Evolutionary conservation across 2,797 vertebrate genomes (phyloP).

Genomic region (Bovichtus diacanthus): DNA sequence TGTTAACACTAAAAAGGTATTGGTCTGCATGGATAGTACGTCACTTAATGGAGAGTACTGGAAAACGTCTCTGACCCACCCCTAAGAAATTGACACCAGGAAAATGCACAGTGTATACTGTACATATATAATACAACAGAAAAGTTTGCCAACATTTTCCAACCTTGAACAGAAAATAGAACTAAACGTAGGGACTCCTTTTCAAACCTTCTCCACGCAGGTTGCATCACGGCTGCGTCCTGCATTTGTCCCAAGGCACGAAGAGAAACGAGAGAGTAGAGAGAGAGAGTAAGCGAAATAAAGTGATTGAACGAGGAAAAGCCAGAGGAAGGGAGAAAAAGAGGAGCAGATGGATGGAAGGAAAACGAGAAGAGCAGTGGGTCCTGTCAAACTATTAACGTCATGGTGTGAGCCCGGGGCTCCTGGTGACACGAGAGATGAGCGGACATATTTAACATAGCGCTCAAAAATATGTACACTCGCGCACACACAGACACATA

Average conservation of each 20-base stretch:
- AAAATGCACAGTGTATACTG: background rate
- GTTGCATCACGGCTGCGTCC: background rate
- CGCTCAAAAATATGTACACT: constrained; percentile 6
- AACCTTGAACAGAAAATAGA: background rate
- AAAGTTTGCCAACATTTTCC: background rate
- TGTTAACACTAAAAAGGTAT: background rate
- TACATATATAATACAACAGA: background rate
- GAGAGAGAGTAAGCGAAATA: background rate
- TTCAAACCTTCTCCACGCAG: background rate
- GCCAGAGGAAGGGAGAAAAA: constrained; percentile 32
- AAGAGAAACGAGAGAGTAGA: background rate
- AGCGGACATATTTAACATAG: constrained; percentile 62
- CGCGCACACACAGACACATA: constrained; percentile 1
- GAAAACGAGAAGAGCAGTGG: constrained; percentile 57
- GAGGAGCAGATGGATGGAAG: constrained; percentile 59
- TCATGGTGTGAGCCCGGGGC: constrained; percentile 70
- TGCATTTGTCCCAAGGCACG: constrained; percentile 28
- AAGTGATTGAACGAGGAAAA: background rate
- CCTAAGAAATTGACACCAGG: background rate
- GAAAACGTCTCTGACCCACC: background rate
- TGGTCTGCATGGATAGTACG: background rate
- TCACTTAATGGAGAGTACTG: background rate
- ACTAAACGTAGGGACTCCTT: background rate
- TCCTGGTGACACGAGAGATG: constrained; percentile 58
- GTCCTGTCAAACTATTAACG: constrained; percentile 75